Evolutionary conservation across 1,140 invertebrate genomes (phyloP), one percentile per base, ranked within the genome.

Genomic region (Epicauta chinensis): DNA sequence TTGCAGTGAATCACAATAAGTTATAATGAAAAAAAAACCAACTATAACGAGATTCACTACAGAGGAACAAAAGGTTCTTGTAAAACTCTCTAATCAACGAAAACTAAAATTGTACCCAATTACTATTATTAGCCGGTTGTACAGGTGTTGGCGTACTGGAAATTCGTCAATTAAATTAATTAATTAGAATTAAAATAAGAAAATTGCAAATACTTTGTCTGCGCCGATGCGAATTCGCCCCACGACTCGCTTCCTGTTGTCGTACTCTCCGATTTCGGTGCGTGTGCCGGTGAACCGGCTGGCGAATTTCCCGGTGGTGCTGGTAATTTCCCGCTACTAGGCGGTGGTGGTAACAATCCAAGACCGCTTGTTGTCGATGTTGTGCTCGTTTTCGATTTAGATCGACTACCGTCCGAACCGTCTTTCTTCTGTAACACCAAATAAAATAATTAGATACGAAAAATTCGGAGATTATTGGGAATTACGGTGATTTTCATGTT

Each of bases 401-500:
- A 43, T 75, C 77, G 58, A 31, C 51, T 57, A 5, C 49, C 53
- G 61, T 90, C 87, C 59, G 81, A 82, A 6, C 87, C 87, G 74
- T 93, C 89, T 77, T 91, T 94, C 82, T 91, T 91, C 87, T 93
- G 60, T 31, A 71, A 66, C 1, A 23, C 7, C 14, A 47, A 29
- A 48, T 16, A 36, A 43, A 35, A 36, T 13, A 34, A 5, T 30
- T 32, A 13, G 9, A 37, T 12, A 3, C 11, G 41, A 43, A 12
- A 44, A 23, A 3, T 3, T 16, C 15, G 1, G 37, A 13, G 5
- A 49, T 29, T n/a, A 37, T 12, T 13, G 52, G 17, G 46, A 71
- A 81, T 80, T 77, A 96, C 93, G 57, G 89, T 92, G 61, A 98
- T 95, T 75, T 93, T 93, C 89, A 95, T 94, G 69, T 98, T 98